A percentile compares a stretch with the other conserved stretches of the same genome.
These are phyloP conservation scores for Ciconia nigra DNA, from an alignment of 2,797 vertebrate genomes.

Conservation along the genomic window DNA sequence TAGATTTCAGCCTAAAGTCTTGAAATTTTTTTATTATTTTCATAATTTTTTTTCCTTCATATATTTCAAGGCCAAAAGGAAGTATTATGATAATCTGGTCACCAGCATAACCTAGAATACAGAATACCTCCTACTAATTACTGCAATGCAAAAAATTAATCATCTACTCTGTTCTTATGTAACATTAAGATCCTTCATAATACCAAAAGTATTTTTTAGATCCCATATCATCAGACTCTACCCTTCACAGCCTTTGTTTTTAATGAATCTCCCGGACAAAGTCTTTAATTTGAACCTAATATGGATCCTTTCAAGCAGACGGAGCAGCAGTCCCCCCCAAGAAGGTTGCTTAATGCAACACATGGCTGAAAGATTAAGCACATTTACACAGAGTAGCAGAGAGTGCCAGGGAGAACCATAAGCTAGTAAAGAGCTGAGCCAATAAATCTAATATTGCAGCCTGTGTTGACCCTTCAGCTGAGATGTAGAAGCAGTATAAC, in stretches of 20 bases:
- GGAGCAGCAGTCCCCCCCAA: background rate
- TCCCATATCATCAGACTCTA: background rate
- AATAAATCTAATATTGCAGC: background rate
- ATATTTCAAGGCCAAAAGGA: background rate
- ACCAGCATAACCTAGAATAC: background rate
- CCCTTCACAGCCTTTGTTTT: background rate
- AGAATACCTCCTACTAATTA: background rate
- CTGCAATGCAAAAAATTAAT: background rate
- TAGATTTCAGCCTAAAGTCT: background rate
- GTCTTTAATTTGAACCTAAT: background rate
- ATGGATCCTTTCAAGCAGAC: background rate
- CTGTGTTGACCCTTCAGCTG: background rate
- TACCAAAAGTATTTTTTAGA: background rate
- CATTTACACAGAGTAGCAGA: background rate
- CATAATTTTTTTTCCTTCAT: background rate
- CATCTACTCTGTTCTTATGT: background rate
- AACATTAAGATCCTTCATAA: background rate
- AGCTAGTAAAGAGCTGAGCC: background rate
- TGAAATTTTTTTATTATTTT: background rate
- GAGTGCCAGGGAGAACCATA: background rate
- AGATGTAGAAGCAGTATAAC: background rate
- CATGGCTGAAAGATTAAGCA: background rate
- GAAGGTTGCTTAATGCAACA: background rate
- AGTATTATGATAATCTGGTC: background rate
- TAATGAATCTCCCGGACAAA: background rate